A percentile compares a stretch with the other conserved stretches of the same genome.
phyloP scores from a whole-genome alignment of 2,888 invertebrate species.

The Polydrusus cervinus region DNA sequence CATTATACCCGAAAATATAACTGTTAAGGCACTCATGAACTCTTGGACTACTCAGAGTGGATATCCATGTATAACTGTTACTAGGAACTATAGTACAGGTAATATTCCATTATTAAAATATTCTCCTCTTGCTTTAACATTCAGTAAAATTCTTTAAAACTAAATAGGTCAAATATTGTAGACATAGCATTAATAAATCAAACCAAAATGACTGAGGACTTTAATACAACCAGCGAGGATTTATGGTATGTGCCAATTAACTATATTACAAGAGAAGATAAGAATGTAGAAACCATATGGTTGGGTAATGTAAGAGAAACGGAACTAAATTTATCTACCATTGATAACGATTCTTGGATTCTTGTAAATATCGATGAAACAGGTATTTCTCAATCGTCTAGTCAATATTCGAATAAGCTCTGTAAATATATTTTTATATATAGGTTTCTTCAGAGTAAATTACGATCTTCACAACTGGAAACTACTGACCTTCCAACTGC shows the following conservation, averaged over 20 bases:
- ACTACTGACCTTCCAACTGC: constrained; percentile 71
- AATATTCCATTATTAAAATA: background rate
- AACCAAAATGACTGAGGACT: constrained; percentile 68
- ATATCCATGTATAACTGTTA: constrained; percentile 78
- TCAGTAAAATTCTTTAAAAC: too few relatives aligned
- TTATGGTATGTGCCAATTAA: constrained; percentile 79
- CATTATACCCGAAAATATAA: constrained; percentile 69
- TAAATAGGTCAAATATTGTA: constrained; percentile 6
- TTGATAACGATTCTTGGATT: constrained; percentile 71
- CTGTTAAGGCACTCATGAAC: constrained; percentile 78
- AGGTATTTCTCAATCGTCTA: constrained; percentile 66
- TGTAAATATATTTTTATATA: background rate
- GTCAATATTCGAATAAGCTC: background rate
- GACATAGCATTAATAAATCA: constrained; percentile 71
- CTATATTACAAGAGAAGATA: constrained; percentile 66
- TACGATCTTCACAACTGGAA: constrained; percentile 77
- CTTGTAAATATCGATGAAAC: constrained; percentile 78
- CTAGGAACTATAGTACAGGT: constrained; percentile 73
- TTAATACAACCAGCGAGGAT: constrained; percentile 56
- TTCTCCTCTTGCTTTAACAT: background rate
- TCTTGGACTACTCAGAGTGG: constrained; percentile 84
- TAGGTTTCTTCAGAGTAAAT: constrained; percentile 78
- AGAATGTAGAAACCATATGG: constrained; percentile 60
- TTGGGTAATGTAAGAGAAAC: constrained; percentile 62
- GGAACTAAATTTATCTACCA: constrained; percentile 61